These are phyloP conservation scores for Leptopilina myrica DNA, from an alignment of 2,888 invertebrate species.

Conservation along the genomic window DNA sequence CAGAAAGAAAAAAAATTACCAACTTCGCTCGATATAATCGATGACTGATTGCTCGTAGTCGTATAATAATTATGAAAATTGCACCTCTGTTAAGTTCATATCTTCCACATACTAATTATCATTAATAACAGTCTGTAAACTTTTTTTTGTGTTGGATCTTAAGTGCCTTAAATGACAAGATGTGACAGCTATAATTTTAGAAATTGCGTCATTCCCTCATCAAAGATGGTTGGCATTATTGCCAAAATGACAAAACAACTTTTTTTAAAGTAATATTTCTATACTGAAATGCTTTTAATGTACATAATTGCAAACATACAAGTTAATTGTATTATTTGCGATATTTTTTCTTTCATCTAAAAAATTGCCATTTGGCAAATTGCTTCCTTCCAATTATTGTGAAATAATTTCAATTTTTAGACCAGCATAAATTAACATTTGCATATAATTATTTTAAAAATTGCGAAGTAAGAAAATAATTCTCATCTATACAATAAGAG, in stretches of 20 bases:
- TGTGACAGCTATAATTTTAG: slow-evolving; percentile 25
- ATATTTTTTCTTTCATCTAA: neutral
- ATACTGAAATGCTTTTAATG: neutral
- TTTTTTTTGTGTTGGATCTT: slow-evolving; percentile 11
- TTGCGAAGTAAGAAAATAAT: neutral
- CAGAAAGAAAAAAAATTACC: neutral
- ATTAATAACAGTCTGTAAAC: slow-evolving; percentile 19
- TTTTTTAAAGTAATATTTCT: neutral
- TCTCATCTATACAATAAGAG: neutral
- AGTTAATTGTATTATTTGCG: neutral
- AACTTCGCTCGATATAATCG: slow-evolving; percentile 1
- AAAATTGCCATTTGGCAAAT: neutral
- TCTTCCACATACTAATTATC: slow-evolving; percentile 29
- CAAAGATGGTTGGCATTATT: neutral
- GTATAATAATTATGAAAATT: slow-evolving; percentile 33
- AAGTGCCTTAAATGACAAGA: slow-evolving; percentile 30
- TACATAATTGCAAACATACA: neutral
- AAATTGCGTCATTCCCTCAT: slow-evolving; percentile 15
- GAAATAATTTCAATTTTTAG: slow-evolving; percentile 3
- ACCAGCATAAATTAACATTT: neutral
- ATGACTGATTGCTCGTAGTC: slow-evolving; percentile 23
- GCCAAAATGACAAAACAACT: neutral
- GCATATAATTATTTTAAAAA: neutral
- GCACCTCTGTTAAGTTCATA: slow-evolving; percentile 5
- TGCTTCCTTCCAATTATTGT: neutral